phyloP scores from a whole-genome alignment of 2,888 invertebrate species.

The Philonicus albiceps region DNA sequence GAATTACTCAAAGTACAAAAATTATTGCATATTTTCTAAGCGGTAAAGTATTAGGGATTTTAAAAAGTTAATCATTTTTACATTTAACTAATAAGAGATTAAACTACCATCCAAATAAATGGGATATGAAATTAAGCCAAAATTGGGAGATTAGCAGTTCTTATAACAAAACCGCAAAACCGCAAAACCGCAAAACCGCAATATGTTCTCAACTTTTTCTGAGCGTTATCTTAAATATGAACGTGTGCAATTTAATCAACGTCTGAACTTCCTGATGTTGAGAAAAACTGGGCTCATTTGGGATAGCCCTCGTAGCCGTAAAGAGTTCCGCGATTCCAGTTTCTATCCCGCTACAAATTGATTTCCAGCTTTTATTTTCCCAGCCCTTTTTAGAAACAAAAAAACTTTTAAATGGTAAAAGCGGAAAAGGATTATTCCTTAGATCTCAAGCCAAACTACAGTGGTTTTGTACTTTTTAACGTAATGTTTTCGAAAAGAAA shows the following conservation, averaged over 20 bases:
- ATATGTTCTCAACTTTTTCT: neutral
- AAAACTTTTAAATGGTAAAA: neutral
- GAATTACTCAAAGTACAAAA: no score
- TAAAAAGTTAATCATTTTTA: no score
- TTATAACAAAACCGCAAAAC: neutral
- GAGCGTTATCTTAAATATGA: neutral
- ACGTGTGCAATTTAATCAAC: conserved; percentile 21
- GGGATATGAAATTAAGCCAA: no score
- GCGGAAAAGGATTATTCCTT: neutral
- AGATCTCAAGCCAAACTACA: no score
- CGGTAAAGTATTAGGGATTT: no score
- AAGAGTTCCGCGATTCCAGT: neutral
- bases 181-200: no score
- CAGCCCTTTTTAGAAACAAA: neutral
- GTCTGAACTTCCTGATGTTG: neutral
- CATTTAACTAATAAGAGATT: no score
- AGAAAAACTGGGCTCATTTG: neutral
- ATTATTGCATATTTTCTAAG: no score
- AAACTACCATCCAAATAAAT: no score
- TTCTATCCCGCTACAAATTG: neutral
- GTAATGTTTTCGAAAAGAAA: no score
- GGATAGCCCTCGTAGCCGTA: neutral
- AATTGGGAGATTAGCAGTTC: no score
- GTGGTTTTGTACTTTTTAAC: no score
- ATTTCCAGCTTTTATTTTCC: neutral